Evolutionary conservation across 2,888 invertebrate genomes (phyloP).

Genomic region (Plagiodera versicolora): DNA sequence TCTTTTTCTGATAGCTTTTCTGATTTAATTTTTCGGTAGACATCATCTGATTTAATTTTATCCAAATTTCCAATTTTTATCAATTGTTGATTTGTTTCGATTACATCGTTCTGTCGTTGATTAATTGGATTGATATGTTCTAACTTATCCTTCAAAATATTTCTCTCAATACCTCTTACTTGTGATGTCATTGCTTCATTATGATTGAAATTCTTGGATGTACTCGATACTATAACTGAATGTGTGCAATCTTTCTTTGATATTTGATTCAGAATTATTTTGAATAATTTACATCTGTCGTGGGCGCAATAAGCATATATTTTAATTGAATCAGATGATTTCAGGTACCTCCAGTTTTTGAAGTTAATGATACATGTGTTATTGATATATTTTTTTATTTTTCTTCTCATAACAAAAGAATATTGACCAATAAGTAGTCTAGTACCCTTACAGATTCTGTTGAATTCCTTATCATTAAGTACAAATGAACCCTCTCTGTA

Average conservation of each 20-base stretch:
- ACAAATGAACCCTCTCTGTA: neutral
- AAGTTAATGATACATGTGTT: conserved; percentile 1
- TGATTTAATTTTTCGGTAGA: conserved; percentile 6
- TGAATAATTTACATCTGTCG: conserved; percentile 5
- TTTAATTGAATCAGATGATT: conserved; percentile 5
- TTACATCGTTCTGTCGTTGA: conserved; percentile 7
- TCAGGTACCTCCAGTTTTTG: conserved; percentile 1
- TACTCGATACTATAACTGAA: conserved; percentile 2
- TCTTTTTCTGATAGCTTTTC: conserved; percentile 12
- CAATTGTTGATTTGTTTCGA: neutral
- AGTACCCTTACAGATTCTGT: neutral
- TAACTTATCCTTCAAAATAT: conserved; percentile 2
- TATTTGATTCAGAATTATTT: neutral
- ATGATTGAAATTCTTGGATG: neutral
- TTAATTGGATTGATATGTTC: conserved; percentile 1
- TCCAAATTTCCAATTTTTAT: conserved; percentile 5
- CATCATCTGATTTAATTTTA: conserved; percentile 13
- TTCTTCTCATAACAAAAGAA: neutral
- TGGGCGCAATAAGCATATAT: conserved; percentile 12
- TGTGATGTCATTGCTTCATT: neutral
- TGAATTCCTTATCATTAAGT: neutral
- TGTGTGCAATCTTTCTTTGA: neutral
- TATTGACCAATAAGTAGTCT: neutral
- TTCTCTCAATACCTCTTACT: neutral
- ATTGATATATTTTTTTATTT: neutral